phyloP scores from a whole-genome alignment of 2,888 invertebrate genomes.

The Ferdinandea cuprea region DNA sequence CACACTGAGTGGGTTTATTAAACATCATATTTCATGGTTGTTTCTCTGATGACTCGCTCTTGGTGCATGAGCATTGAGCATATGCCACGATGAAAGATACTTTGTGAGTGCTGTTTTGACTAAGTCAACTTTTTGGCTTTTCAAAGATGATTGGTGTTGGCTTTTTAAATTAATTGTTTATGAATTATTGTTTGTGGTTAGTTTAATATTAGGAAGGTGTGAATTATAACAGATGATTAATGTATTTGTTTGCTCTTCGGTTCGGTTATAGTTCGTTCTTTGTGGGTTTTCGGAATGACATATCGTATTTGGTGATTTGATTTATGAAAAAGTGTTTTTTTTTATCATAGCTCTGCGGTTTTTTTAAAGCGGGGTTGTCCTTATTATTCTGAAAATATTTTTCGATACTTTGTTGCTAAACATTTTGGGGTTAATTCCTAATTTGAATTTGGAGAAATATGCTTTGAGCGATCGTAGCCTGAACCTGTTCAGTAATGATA shows the following conservation, averaged over 20 bases:
- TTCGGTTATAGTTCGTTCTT: conserved; percentile 22
- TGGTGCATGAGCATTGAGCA: neutral
- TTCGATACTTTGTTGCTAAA: no score
- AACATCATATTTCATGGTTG: conserved; percentile 71
- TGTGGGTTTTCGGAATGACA: conserved; percentile 17
- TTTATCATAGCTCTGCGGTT: neutral
- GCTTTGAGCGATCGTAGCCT: no score
- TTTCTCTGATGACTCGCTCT: neutral
- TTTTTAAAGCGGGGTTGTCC: no score
- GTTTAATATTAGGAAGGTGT: conserved; percentile 37
- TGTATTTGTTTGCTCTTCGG: conserved; percentile 28
- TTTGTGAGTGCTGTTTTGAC: conserved; percentile 14
- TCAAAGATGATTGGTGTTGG: conserved; percentile 54
- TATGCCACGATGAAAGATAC: conserved; percentile 48
- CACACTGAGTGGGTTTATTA: conserved; percentile 68
- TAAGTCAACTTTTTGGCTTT: conserved; percentile 8
- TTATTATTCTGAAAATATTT: no score
- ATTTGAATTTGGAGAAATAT: no score
- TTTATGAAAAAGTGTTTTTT: neutral
- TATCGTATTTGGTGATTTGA: neutral
- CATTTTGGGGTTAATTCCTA: no score
- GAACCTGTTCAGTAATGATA: no score
- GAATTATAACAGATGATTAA: conserved; percentile 63
- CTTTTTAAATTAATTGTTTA: conserved; percentile 62
- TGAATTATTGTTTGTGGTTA: conserved; percentile 48